Conservation (phyloP, 1,140 invertebrate species). For the Sycophaga agraensis region DNA sequence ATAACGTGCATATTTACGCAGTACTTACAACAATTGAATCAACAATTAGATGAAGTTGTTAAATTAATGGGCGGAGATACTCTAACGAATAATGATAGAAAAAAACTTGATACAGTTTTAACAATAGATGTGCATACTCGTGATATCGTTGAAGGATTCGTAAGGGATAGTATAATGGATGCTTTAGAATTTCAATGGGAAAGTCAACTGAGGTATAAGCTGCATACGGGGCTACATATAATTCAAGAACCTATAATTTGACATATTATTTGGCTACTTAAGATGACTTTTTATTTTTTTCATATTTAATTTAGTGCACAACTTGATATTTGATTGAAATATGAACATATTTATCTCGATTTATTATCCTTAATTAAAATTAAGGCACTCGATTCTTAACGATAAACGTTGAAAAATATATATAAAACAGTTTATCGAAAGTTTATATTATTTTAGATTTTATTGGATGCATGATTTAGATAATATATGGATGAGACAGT, state of each 20-base stretch:
- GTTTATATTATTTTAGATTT: conserved; percentile 60
- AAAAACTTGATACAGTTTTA: conserved; percentile 84
- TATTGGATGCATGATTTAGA: conserved; percentile 85
- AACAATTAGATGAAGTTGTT: conserved; percentile 82
- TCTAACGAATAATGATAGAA: conserved; percentile 76
- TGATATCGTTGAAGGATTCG: conserved; percentile 86
- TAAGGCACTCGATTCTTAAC: too few species aligned
- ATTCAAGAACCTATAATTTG: too few species aligned
- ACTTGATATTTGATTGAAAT: too few species aligned
- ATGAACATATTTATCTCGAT: too few species aligned
- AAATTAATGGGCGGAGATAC: conserved; percentile 76
- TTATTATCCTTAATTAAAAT: too few species aligned
- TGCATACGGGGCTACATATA: too few species aligned
- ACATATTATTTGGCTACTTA: too few species aligned
- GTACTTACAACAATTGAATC: conserved; percentile 77
- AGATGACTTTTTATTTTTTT: too few species aligned
- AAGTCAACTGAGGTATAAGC: conserved; percentile 69
- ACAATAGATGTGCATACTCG: conserved; percentile 89
- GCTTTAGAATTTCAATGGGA: conserved; percentile 88
- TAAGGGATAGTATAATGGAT: conserved; percentile 81
- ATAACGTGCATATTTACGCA: conserved; percentile 20
- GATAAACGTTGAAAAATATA: not conserved
- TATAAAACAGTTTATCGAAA: not conserved
- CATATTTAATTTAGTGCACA: too few species aligned
- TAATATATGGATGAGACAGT: conserved; percentile 80